Evolutionary conservation across 2,113 vertebrate genomes (phyloP), one percentile per base, ranked within the genome.

Genomic region (Platycercus adscitus): DNA sequence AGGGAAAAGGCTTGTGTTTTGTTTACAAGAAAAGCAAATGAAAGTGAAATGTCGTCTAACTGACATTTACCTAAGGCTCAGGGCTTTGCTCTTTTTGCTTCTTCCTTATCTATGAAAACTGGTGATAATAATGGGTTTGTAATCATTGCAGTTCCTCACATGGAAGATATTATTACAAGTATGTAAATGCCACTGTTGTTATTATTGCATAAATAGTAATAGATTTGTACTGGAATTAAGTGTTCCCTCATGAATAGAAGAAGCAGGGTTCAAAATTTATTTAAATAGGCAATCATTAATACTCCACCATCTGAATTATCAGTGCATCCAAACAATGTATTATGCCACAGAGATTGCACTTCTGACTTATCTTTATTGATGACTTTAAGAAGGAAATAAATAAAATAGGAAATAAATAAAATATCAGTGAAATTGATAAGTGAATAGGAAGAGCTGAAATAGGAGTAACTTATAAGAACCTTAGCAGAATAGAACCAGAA

Each of bases 401-500:
- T 89, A 91, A 81, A 95, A 47, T 82, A 75, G 56, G 47, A 95
- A 93, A 73, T 79, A 89, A 95, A 94, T 89, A 91, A 81, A 95
- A 44, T 81, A 75, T 18, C 84, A 79, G 24, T 65, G 63, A 83
- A 92, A 91, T n/a, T 69, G 73, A 4, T 91, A 76, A 21, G 13
- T 61, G 52, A 94, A 81, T 81, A 46, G 52, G 55, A 89, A 81
- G 69, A 92, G 24, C 10, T 71, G 33, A 33, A 84, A 52, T 20
- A 55, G 31, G 35, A 65, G 10, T 55, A 68, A 69, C 10, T 16
- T 81, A 13, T 6, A 81, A 52, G 46, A 31, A 23, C 16, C 43
- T 64, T 60, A 78, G n/a, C 13, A 79, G 39, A 82, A 72, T n/a
- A 63, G 66, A 83, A 92, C 8, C 13, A 33, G 46, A 89, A 71